These are phyloP conservation scores for Callipepla californica DNA, from an alignment of 2,113 vertebrate genomes.

Conservation along the genomic window DNA sequence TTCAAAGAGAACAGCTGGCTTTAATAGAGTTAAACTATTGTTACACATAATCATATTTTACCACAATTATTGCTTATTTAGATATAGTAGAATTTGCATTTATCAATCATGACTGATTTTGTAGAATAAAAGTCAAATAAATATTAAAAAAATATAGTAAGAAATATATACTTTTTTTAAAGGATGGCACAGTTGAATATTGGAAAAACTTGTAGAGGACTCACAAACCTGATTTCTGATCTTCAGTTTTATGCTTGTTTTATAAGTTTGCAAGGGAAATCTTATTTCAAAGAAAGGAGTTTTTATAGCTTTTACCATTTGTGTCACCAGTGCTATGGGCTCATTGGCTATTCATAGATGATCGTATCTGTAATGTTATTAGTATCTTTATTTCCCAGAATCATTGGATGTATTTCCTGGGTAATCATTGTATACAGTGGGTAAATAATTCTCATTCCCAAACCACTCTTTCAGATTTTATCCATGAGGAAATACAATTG, in stretches of 20 bases:
- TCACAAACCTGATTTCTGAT: background rate
- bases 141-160: background rate
- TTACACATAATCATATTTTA: background rate
- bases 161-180: background rate
- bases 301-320: background rate
- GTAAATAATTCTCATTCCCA: background rate
- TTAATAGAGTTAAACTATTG: background rate
- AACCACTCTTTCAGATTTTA: background rate
- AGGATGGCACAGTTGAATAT: background rate
- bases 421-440: background rate
- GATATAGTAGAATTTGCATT: background rate
- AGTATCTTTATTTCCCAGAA: conserved; percentile 18
- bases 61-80: background rate
- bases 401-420: background rate
- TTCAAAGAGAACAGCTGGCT: background rate
- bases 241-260: background rate
- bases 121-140: background rate
- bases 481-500: background rate
- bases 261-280: background rate
- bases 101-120: background rate
- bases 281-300: background rate
- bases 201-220: background rate
- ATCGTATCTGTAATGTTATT: conserved; percentile 16
- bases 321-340: background rate
- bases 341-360: conserved; percentile 27